phyloP scores from a whole-genome alignment of 2,113 vertebrate species.

The Halichoerus grypus region DNA sequence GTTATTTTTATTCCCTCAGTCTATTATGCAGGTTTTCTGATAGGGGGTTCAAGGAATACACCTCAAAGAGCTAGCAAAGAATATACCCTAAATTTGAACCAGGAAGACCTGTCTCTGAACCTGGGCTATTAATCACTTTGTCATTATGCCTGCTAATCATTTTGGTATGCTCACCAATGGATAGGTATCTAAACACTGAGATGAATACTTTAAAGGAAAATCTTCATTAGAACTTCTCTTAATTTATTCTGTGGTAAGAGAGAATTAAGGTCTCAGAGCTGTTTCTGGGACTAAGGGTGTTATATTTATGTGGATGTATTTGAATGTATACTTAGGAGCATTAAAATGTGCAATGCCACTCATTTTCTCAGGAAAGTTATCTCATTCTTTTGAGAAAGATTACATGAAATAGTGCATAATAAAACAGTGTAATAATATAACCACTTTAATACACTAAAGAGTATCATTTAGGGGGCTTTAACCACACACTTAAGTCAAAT shows the following conservation, averaged over 20 bases:
- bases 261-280: neutral
- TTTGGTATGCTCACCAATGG: neutral
- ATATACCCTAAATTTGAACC: neutral
- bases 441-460: neutral
- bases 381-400: neutral
- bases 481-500: neutral
- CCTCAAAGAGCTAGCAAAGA: neutral
- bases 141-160: neutral
- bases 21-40: neutral
- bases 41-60: neutral
- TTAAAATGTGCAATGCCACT: neutral
- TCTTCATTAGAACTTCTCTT: neutral
- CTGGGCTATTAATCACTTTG: neutral
- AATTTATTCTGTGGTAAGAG: neutral
- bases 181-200: neutral
- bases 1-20: neutral
- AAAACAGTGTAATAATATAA: neutral
- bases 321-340: neutral
- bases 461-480: neutral
- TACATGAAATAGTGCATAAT: neutral
- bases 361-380: neutral
- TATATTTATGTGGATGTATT: neutral
- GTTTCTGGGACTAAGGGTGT: neutral
- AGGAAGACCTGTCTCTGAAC: neutral
- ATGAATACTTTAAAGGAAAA: neutral